Evolutionary conservation across 2,888 invertebrate genomes (phyloP), one percentile per base, ranked within the genome.

Genomic region (Brenthis daphne): DNA sequence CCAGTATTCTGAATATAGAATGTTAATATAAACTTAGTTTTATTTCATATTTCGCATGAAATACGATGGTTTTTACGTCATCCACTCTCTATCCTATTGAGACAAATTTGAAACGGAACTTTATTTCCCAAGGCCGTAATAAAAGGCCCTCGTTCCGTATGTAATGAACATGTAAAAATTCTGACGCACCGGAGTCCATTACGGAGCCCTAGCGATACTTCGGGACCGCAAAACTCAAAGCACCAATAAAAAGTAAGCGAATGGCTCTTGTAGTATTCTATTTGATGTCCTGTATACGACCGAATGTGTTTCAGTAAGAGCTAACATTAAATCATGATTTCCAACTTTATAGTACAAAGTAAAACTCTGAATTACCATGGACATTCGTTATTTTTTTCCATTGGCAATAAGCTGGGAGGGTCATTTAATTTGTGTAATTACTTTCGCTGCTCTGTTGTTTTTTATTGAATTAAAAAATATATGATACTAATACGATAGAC

Each of bases 81-180:
- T 63, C 53, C 57, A 56, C 16, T 64, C 58, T 57, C 43, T 54
- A 53, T 54, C 54, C 65, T 53, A 55, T 55, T n/a, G 68, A 73
- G 66, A 68, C 79, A 74, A 83, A 83, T 69, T 68, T 67, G 48
- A 58, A 65, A 65, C 57, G 20, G 24, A 84, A 81, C 80, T 82
- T 79, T 82, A 81, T 83, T 84, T 85, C 85, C 82, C 80, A 74
- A 76, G 82, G 79, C 80, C 76, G 74, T 81, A 80, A 83, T 87
- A 84, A 86, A 86, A 81, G 73, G 76, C 72, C 75, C 78, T 75
- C 76, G 76, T 78, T 80, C 29, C 79, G 83, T 85, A 82, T 82
- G 81, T 78, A 75, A 69, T 74, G 79, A 86, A 86, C 86, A 82
- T 84, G 83, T 81, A 82, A 83, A 85, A 85, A 82, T 73, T 71